Evolutionary conservation across 2,888 invertebrate species (phyloP), one percentile per base, ranked within the genome.

Genomic region (Ephialtes manifestator): DNA sequence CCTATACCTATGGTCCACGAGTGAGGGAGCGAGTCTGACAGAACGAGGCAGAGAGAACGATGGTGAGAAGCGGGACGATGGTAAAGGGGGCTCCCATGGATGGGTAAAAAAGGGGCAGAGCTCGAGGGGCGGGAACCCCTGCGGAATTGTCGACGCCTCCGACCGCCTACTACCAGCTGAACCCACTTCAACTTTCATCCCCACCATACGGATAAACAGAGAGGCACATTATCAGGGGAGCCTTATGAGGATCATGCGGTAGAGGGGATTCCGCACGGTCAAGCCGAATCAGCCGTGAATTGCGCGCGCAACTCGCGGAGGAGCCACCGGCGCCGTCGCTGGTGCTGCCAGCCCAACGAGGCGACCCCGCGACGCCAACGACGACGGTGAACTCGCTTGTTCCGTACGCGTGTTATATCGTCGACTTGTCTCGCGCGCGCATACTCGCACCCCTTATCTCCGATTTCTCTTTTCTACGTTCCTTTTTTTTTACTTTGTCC

Each of bases 61-160:
- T 48, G 58, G 55, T n/a, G 43, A 72, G 68, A 74, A 58, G 74
- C 67, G 63, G 18, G 77, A 76, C 53, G 70, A 76, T 71, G 55
- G 67, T 68, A 80, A 77, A 70, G 77, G 79, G 77, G 79, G 76
- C 72, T 65, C 68, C 79, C 79, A 81, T 81, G 81, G 81, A 70
- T 89, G 90, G 92, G 48, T 65, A 91, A 91, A 90, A 92, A 92
- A 93, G 92, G 92, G 93, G 94, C 91, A 84, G 92, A 88, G 78
- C 90, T 84, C 84, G 77, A 88, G 77, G 89, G 93, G 93, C 92
- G 93, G 91, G 81, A 82, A 75, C 85, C 83, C 85, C 87, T 80
- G 80, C 84, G 85, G 88, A 89, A 89, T 88, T 88, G 93, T 91
- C 86, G 43, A 90, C 93, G 93, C 93, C 93, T 92, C 91, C 87